A percentile compares a stretch with the other conserved stretches of the same genome.
These are phyloP conservation scores for Epicauta chinensis DNA, from an alignment of 1,140 invertebrate genomes.

Conservation along the genomic window DNA sequence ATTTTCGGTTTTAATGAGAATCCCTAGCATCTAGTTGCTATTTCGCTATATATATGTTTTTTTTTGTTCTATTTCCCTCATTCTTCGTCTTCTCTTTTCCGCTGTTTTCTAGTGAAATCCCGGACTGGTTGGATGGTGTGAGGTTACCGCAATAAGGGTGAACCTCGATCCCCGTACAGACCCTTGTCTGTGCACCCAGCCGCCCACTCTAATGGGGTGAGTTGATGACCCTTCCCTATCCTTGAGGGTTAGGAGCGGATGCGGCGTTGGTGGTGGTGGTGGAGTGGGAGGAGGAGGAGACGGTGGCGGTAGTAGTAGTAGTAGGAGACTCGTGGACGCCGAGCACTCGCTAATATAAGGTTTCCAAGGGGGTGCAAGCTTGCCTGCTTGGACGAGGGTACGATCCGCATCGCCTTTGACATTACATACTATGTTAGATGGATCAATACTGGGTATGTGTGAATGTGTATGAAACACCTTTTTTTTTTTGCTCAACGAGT, in stretches of 20 bases:
- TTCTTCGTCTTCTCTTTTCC: neutral
- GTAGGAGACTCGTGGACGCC: conserved; percentile 27
- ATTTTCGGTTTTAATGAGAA: too few species aligned
- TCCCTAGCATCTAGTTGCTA: too few species aligned
- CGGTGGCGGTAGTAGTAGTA: conserved; percentile 6
- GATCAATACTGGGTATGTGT: conserved; percentile 12
- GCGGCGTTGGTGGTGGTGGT: conserved; percentile 12
- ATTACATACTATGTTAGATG: conserved; percentile 8
- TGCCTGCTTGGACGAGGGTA: conserved; percentile 20
- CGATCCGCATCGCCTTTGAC: conserved; percentile 18
- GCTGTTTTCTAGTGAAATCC: neutral
- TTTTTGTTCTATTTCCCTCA: neutral
- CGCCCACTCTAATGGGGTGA: conserved; percentile 31
- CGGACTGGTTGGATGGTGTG: too few species aligned
- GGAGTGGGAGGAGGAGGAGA: conserved; percentile 7
- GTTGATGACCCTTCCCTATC: conserved; percentile 35
- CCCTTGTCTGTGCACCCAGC: conserved; percentile 27
- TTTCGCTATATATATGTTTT: neutral
- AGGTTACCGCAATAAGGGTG: conserved; percentile 12
- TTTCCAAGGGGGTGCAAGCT: conserved; percentile 29
- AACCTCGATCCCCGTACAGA: conserved; percentile 3
- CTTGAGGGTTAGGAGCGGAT: conserved; percentile 29
- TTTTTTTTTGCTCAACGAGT: conserved; percentile 6
- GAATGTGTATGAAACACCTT: neutral
- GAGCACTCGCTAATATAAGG: conserved; percentile 35